phyloP scores from a whole-genome alignment of 2,888 invertebrate genomes.

The Hydrotaea cyrtoneurina region DNA sequence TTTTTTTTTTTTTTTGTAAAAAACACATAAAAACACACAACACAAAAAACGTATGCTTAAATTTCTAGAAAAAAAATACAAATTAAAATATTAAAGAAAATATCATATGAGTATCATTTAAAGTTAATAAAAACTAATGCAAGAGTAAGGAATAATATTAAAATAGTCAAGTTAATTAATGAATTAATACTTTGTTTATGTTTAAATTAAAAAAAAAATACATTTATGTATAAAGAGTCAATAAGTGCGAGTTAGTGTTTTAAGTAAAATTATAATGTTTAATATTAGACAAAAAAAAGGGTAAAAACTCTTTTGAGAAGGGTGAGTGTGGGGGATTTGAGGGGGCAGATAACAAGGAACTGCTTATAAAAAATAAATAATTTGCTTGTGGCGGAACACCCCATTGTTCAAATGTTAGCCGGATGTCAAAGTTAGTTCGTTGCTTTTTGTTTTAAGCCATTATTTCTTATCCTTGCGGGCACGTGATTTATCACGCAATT shows the following conservation, averaged over 20 bases:
- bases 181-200: constrained; percentile 63
- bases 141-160: constrained; percentile 16
- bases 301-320: neutral
- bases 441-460: neutral
- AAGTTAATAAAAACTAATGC: constrained; percentile 60
- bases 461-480: constrained; percentile 58
- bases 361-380: constrained; percentile 55
- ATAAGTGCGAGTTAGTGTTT: constrained; percentile 59
- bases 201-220: constrained; percentile 10
- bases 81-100: constrained; percentile 34
- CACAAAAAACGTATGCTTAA: constrained; percentile 18
- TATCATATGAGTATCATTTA: constrained; percentile 63
- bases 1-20: constrained; percentile 14
- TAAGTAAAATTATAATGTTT: constrained; percentile 19
- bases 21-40: constrained; percentile 50
- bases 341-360: constrained; percentile 61
- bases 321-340: neutral
- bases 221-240: no score
- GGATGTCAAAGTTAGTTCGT: constrained; percentile 29
- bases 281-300: neutral
- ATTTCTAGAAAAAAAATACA: constrained; percentile 43
- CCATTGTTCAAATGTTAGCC: neutral
- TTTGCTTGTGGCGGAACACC: constrained; percentile 1
- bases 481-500: constrained; percentile 60
- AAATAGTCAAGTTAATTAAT: constrained; percentile 47